phyloP scores from a whole-genome alignment of 1,140 invertebrate species.

The Pseudomyrmex cubaensis region DNA sequence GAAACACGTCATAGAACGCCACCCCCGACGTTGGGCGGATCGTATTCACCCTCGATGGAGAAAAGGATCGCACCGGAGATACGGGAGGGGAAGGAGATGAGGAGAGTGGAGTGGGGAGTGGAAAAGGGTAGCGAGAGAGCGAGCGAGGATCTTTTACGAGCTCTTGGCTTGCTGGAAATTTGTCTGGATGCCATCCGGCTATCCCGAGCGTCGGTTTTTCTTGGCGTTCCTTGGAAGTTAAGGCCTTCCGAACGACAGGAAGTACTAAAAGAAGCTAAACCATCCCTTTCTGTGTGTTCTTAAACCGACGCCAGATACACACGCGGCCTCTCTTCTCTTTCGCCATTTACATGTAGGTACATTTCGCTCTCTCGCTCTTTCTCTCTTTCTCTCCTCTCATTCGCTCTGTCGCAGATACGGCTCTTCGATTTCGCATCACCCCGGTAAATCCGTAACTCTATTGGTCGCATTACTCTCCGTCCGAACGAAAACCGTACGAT shows the following conservation, averaged over 20 bases:
- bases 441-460: slow-evolving; percentile 31
- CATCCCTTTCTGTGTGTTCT: slow-evolving; percentile 44
- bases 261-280: slow-evolving; percentile 77
- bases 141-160: slow-evolving; percentile 80
- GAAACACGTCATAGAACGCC: slow-evolving; percentile 49
- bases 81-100: slow-evolving; percentile 39
- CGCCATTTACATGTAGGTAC: neutral
- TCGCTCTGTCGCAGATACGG: slow-evolving; percentile 20
- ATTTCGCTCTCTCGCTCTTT: neutral
- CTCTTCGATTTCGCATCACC: slow-evolving; percentile 15
- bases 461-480: slow-evolving; percentile 36
- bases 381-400: slow-evolving; percentile 4
- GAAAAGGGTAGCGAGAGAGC: slow-evolving; percentile 36
- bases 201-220: slow-evolving; percentile 69
- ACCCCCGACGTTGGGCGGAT: slow-evolving; percentile 35
- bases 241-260: slow-evolving; percentile 73
- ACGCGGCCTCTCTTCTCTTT: neutral
- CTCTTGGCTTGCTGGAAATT: slow-evolving; percentile 82
- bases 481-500: slow-evolving; percentile 59
- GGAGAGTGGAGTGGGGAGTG: slow-evolving; percentile 41
- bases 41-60: slow-evolving; percentile 57
- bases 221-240: slow-evolving; percentile 53
- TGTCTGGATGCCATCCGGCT: slow-evolving; percentile 78
- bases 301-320: slow-evolving; percentile 11
- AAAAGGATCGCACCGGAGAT: slow-evolving; percentile 10